A percentile compares a stretch with the other conserved stretches of the same genome.
phyloP scores from a whole-genome alignment of 1,140 invertebrate species.

The Drosophila subobscura region DNA sequence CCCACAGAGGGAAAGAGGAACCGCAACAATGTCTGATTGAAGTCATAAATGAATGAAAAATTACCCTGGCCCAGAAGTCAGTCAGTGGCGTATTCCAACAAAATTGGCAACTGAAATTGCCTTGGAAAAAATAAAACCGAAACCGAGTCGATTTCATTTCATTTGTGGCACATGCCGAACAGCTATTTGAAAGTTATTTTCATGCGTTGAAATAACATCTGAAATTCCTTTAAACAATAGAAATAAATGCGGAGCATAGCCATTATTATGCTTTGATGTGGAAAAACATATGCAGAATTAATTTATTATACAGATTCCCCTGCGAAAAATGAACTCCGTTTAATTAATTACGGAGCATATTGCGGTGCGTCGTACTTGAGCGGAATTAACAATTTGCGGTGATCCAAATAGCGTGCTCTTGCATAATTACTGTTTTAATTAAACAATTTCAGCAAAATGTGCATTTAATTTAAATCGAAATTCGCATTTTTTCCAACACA shows the following conservation, averaged over 20 bases:
- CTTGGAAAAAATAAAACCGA: no score
- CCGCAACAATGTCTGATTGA: no score
- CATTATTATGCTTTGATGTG: slow-evolving; percentile 27
- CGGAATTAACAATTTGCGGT: slow-evolving; percentile 60
- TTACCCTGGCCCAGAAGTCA: no score
- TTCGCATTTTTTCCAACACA: background rate
- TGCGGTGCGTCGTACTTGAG: background rate
- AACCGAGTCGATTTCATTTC: no score
- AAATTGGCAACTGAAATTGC: no score
- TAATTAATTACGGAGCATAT: slow-evolving; percentile 56
- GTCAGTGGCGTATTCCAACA: no score
- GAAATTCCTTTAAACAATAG: no score
- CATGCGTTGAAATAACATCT: no score
- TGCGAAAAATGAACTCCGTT: slow-evolving; percentile 28
- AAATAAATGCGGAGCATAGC: background rate
- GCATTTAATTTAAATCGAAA: slow-evolving; percentile 47
- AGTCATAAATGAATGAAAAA: no score
- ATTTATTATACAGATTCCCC: background rate
- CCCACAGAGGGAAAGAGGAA: no score
- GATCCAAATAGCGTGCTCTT: slow-evolving; percentile 36
- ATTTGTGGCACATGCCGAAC: no score
- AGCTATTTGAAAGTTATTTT: no score
- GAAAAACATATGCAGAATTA: slow-evolving; percentile 37
- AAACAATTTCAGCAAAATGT: slow-evolving; percentile 44
- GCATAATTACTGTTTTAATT: slow-evolving; percentile 74